Conservation (phyloP, 2,797 vertebrate genomes). For the Astyanax mexicanus region DNA sequence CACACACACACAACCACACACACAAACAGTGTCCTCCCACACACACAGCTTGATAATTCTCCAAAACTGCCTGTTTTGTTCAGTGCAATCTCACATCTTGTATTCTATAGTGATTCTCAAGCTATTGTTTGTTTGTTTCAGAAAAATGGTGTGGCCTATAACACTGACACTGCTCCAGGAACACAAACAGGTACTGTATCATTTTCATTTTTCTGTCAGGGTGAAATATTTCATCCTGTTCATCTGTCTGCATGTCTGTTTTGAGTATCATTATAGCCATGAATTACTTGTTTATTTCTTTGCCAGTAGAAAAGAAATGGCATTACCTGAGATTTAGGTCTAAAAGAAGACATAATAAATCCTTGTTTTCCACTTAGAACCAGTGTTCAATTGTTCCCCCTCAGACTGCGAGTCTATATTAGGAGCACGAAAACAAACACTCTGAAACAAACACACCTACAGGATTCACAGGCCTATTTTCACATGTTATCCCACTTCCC, state of each 20-base stretch:
- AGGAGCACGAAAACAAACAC: constrained; percentile 40
- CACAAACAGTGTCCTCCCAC: constrained; percentile 29
- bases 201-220: constrained; percentile 14
- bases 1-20: constrained; percentile 23
- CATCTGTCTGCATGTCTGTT: background rate
- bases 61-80: constrained; percentile 14
- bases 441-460: constrained; percentile 4
- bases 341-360: constrained; percentile 40
- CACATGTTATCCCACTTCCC: constrained; percentile 15
- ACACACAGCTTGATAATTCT: constrained; percentile 20
- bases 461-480: constrained; percentile 15
- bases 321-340: constrained; percentile 28
- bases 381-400: constrained; percentile 28
- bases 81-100: constrained; percentile 7
- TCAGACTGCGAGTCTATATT: constrained; percentile 37
- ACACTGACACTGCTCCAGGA: constrained; percentile 63
- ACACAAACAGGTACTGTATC: constrained; percentile 61
- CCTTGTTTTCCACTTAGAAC: constrained; percentile 28
- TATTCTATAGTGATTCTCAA: constrained; percentile 17
- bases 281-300: background rate
- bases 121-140: constrained; percentile 38
- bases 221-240: background rate
- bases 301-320: constrained; percentile 8
- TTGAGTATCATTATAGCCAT: constrained; percentile 2
- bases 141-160: constrained; percentile 62